phyloP scores from a whole-genome alignment of 2,113 vertebrate species.

The Echinops telfairi region DNA sequence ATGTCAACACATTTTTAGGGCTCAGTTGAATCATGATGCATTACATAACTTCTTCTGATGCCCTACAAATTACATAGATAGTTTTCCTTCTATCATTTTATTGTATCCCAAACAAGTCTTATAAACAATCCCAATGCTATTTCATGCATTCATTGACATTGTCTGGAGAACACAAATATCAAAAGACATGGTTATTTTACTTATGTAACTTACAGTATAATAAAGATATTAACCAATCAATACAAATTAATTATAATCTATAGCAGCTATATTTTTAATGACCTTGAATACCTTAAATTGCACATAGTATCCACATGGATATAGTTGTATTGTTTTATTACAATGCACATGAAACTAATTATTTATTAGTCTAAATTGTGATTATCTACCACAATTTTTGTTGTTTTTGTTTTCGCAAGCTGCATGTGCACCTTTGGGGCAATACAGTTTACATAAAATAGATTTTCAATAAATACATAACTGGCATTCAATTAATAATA shows the following conservation, averaged over 20 bases:
- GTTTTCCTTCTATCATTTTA: not conserved
- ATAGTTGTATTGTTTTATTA: constrained; percentile 12
- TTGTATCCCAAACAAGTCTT: not conserved
- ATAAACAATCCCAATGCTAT: not conserved
- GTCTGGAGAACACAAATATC: not conserved
- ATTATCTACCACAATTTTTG: not conserved
- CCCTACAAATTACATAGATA: not conserved
- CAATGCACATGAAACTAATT: not conserved
- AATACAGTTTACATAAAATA: not conserved
- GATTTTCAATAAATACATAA: not conserved
- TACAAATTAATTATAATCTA: not conserved
- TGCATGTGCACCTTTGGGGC: not conserved
- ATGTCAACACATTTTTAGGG: not conserved
- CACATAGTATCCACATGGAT: not conserved
- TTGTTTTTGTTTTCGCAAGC: not conserved
- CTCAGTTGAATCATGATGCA: not conserved
- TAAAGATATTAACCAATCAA: not conserved
- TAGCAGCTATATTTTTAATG: not conserved
- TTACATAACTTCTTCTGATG: not conserved
- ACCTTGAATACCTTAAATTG: constrained; percentile 10
- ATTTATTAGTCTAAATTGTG: constrained; percentile 4
- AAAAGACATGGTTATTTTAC: not conserved
- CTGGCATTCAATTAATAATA: not conserved
- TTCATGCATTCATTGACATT: not conserved
- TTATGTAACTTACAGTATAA: not conserved